Conservation (phyloP, 2,113 vertebrate species). For the Sebastes schlegelii region DNA sequence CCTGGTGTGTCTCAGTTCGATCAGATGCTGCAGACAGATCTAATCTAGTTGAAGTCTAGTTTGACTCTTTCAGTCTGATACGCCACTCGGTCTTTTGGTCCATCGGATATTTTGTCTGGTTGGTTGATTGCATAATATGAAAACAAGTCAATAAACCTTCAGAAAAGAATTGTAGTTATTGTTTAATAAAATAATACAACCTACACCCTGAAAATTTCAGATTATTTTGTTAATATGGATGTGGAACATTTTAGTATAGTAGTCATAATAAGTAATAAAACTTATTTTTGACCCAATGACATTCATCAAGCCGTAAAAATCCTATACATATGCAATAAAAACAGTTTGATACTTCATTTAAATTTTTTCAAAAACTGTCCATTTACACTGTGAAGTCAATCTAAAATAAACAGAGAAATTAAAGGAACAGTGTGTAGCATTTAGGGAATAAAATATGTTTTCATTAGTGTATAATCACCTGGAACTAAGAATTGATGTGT, state of each 20-base stretch:
- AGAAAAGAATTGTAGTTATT: neutral
- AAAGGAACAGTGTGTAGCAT: no score
- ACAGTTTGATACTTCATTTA: neutral
- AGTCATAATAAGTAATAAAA: no score
- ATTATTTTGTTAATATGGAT: neutral
- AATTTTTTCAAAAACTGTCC: neutral
- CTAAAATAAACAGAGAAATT: neutral
- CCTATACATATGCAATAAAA: conserved; percentile 3
- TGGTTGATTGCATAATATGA: conserved; percentile 1
- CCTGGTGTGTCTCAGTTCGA: neutral
- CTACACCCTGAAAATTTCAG: neutral
- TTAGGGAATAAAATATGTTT: no score
- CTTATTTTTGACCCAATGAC: neutral
- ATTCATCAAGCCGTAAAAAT: neutral
- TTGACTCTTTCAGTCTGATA: neutral
- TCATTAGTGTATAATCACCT: no score
- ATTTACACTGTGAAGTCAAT: neutral
- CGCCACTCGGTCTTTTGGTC: neutral
- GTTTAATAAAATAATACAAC: neutral
- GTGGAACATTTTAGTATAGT: neutral
- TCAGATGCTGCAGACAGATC: neutral
- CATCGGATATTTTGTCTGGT: neutral
- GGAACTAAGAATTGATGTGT: no score
- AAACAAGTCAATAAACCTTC: neutral
- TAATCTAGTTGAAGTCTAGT: neutral